Conservation (phyloP, 1,140 invertebrate genomes). For the Monochamus saltuarius region DNA sequence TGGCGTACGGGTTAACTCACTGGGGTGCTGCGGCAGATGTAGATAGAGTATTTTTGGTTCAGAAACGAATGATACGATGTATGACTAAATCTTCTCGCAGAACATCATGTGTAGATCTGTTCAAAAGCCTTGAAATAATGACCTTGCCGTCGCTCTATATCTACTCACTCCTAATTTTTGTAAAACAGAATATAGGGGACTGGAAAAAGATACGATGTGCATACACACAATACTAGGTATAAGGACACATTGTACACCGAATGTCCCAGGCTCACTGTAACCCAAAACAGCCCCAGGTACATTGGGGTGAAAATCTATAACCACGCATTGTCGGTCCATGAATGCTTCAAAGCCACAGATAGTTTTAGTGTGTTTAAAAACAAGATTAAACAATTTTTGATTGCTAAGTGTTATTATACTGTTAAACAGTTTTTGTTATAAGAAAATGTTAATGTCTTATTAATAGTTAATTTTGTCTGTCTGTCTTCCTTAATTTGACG, state of each 20-base stretch:
- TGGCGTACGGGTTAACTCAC: neutral
- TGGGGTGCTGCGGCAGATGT: neutral
- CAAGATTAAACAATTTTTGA: no score
- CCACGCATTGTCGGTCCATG: neutral
- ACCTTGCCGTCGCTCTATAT: neutral
- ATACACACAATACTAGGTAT: neutral
- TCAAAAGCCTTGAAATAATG: neutral
- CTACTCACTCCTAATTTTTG: neutral
- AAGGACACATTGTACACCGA: neutral
- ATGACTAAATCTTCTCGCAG: neutral
- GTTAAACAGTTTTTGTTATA: no score
- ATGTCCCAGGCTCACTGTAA: neutral
- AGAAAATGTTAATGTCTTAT: no score
- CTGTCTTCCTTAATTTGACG: no score
- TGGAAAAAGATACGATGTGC: neutral
- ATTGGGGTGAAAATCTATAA: neutral
- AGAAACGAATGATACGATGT: slow-evolving; percentile 1
- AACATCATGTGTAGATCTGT: neutral
- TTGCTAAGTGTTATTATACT: no score
- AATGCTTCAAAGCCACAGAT: no score
- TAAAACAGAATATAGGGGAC: neutral
- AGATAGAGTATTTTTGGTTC: neutral
- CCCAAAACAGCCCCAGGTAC: neutral
- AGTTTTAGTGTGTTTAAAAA: no score
- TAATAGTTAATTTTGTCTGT: no score